Percentiles rank a stretch among this genome's conserved stretches.
Evolutionary conservation across 2,113 vertebrate species (phyloP).

Genomic region (Cnemophilus loriae): DNA sequence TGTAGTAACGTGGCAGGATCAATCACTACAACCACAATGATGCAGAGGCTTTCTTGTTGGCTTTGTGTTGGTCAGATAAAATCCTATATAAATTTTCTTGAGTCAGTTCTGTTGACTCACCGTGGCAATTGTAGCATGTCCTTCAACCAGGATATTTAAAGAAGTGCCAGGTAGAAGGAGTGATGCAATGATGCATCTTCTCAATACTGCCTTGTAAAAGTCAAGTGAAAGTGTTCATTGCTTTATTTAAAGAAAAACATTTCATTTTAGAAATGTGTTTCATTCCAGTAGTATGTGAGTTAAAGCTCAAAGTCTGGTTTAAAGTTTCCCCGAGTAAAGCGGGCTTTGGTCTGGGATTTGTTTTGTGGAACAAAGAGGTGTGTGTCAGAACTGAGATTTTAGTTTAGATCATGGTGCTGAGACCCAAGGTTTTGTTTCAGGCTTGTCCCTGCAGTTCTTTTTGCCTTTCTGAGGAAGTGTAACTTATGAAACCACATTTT

Average conservation of each 20-base stretch:
- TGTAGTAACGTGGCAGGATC: conserved; percentile 22
- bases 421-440: not conserved
- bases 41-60: not conserved
- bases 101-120: conserved; percentile 9
- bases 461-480: not conserved
- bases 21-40: conserved; percentile 17
- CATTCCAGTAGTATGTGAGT: not conserved
- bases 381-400: not conserved
- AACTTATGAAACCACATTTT: not conserved
- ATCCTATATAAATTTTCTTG: conserved; percentile 3
- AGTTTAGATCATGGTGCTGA: not conserved
- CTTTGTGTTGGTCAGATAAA: conserved; percentile 10
- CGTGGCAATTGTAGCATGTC: not conserved
- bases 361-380: not conserved
- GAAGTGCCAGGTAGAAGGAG: not conserved
- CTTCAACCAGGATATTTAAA: conserved; percentile 11
- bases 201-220: not conserved
- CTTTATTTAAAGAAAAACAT: not conserved
- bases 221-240: not conserved
- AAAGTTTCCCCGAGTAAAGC: not conserved
- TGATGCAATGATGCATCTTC: not conserved
- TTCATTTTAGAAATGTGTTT: not conserved
- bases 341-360: not conserved
- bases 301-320: not conserved
- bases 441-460: not conserved